These are phyloP conservation scores for Melierax canorus DNA, from an alignment of 2,113 vertebrate genomes.

Conservation along the genomic window DNA sequence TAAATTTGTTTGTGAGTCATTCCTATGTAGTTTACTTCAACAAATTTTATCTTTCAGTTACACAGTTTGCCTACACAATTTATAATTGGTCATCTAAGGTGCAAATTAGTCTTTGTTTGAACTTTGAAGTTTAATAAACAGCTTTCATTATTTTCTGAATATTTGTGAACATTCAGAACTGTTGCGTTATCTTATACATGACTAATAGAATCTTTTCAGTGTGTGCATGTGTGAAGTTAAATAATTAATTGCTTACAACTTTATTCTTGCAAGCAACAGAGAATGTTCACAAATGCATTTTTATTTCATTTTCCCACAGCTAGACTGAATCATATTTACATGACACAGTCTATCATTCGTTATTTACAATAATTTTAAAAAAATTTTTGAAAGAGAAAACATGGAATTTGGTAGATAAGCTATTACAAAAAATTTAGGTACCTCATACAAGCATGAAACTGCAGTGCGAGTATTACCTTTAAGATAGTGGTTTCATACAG, in stretches of 20 bases:
- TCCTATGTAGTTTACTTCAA: not conserved
- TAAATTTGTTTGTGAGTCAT: not conserved
- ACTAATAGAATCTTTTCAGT: not conserved
- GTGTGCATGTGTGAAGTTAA: not conserved
- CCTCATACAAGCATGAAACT: not conserved
- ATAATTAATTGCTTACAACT: not conserved
- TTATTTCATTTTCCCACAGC: not conserved
- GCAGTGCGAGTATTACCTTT: not conserved
- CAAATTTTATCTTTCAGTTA: not conserved
- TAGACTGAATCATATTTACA: not conserved
- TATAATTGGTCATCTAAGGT: not conserved
- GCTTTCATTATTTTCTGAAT: not conserved
- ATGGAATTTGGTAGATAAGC: not conserved
- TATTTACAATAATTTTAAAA: not conserved
- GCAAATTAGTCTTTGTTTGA: not conserved
- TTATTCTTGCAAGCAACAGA: not conserved
- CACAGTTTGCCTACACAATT: not conserved
- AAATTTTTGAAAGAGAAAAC: not conserved
- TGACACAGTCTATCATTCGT: not conserved
- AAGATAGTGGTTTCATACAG: not conserved
- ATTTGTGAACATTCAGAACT: not conserved
- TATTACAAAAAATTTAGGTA: not conserved
- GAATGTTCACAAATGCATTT: not conserved
- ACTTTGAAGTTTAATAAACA: not conserved
- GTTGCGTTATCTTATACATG: not conserved